Base-by-base conservation (phyloP, 2,113 vertebrate species). In the Chloropsis cyanopogon region DNA sequence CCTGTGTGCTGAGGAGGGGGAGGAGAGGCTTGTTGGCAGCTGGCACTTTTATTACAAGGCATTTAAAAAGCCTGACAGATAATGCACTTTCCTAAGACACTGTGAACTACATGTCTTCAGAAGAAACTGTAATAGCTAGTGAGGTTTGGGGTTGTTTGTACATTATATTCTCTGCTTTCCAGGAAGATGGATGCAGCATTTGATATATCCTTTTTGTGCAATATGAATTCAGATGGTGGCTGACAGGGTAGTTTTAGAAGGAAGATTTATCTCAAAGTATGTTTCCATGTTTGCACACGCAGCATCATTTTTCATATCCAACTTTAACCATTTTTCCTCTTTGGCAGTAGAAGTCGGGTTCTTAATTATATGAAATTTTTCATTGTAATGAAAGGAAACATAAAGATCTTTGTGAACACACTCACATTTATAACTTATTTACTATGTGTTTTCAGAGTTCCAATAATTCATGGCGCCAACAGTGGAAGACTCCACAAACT, bases 401-500 rank as follows among this genome's bases (percentile, higher is more conserved):
- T 70, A 93, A 96, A 93, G 88, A 89, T 86, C 82, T 79, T 61
- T 61, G 72, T 82, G 85, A 93, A 76, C 22, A 46, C 16, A n/a
- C 53, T 92, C 85, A 87, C 81, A 88, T 92, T 90, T 94, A 42
- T 77, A 92, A 93, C 86, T 90, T 37, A 77, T 90, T 70, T 94
- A 92, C 49, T 80, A 56, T 37, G 70, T 37, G 20, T 86, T 89
- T 93, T 72, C 37, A 52, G 82, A 88, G 46, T 86, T 92, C 63
- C 4, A 93, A 94, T 97, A 96, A 95, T 77, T 96, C 95, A 94
- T 42, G 24, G 47, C 37, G 52, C 72, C 96, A 90, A 93, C 39
- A 33, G 73, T 88, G 71, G 64, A 92, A 94, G 76, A 78, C 77
- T 85, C 24, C 50, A 88, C 60, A 90, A 14, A 53, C 71, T 22